phyloP scores from a whole-genome alignment of 64 coral and sea anemone species.

The Hydrozoanthus tunicans region DNA sequence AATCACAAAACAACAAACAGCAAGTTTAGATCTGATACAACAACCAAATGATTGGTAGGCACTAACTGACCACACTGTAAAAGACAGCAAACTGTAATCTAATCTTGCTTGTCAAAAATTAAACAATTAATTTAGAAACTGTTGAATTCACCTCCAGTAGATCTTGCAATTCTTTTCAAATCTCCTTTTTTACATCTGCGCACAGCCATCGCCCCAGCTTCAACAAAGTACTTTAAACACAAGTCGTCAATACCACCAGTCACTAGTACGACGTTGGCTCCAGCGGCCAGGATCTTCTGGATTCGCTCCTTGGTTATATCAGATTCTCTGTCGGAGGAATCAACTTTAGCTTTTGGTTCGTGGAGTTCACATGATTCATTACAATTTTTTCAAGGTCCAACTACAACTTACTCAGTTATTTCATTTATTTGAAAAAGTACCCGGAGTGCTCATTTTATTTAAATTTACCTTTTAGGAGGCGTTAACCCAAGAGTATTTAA shows the following conservation, averaged over 20 bases:
- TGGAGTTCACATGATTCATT: background rate
- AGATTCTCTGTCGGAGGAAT: constrained; percentile 59
- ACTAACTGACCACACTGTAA: no score
- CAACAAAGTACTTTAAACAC: constrained; percentile 99
- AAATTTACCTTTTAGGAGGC: no score
- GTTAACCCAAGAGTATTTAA: no score
- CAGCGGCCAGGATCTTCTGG: constrained; percentile 86
- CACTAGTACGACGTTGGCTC: constrained; percentile 94
- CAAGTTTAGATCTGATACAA: no score
- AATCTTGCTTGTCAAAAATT: no score
- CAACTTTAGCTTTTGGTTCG: background rate
- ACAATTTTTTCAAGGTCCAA: no score
- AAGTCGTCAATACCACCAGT: constrained; percentile 97
- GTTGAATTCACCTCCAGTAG: constrained; percentile 79
- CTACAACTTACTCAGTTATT: no score
- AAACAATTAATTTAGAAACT: background rate
- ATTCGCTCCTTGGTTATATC: constrained; percentile 97
- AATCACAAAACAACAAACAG: no score
- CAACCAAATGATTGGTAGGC: no score
- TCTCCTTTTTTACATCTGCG: constrained; percentile 92
- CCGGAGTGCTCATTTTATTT: no score
- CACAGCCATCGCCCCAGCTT: constrained; percentile 96
- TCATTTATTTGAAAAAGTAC: no score
- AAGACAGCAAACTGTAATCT: no score
- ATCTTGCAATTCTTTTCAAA: constrained; percentile 95